Conservation (phyloP, 1,140 invertebrate genomes). For the Parasteatoda tepidariorum region DNA sequence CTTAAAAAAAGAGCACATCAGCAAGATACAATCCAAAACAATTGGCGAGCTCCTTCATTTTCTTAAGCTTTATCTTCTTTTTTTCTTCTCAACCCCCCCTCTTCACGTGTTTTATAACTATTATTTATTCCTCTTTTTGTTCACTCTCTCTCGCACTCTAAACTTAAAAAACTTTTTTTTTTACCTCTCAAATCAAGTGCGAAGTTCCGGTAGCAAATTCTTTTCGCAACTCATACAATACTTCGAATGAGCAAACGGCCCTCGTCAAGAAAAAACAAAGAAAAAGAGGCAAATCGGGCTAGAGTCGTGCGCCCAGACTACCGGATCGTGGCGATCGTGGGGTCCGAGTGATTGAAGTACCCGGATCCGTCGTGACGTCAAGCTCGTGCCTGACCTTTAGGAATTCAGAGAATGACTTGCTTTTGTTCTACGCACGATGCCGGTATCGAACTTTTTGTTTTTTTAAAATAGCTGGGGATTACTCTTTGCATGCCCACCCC, state of each 20-base stretch:
- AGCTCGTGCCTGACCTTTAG: slow-evolving; percentile 56
- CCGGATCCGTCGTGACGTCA: slow-evolving; percentile 58
- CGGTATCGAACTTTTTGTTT: slow-evolving; percentile 4
- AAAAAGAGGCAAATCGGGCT: slow-evolving; percentile 39
- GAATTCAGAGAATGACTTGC: slow-evolving; percentile 49
- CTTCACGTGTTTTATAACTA: not conserved
- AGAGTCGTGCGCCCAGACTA: slow-evolving; percentile 46
- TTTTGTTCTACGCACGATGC: slow-evolving; percentile 45
- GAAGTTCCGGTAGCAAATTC: slow-evolving; percentile 52
- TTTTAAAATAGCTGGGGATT: not conserved
- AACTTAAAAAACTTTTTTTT: too few species aligned
- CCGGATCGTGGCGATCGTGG: slow-evolving; percentile 13
- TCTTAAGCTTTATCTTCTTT: too few species aligned
- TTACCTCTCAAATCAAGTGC: not conserved
- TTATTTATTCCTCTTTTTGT: not conserved
- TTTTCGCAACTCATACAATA: slow-evolving; percentile 6
- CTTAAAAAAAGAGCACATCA: not conserved
- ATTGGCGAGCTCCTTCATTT: too few species aligned
- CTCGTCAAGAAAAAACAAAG: not conserved
- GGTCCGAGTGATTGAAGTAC: slow-evolving; percentile 41
- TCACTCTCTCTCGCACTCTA: too few species aligned
- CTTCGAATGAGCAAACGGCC: not conserved
- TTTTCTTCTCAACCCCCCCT: not conserved
- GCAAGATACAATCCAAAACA: not conserved
- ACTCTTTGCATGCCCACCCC: not conserved